Evolutionary conservation across 2,888 invertebrate species (phyloP), one percentile per base, ranked within the genome.

Genomic region (Acrobasis consociella): DNA sequence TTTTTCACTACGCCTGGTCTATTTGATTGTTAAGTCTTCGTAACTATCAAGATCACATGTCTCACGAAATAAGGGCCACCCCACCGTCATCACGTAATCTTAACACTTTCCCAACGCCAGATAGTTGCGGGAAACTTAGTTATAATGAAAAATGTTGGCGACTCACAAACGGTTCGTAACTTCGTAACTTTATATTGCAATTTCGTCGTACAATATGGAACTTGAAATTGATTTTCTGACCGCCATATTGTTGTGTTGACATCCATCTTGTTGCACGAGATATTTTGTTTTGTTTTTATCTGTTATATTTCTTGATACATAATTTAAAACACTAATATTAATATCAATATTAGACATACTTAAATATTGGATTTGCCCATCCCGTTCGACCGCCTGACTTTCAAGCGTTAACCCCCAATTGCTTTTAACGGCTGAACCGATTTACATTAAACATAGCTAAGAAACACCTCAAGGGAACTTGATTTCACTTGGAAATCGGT

Each of bases 91-190:
- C 51, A 42, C 42, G 51, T 17, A 51, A 52, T 49, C 61, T 62
- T 55, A 61, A 58, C 49, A 58, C 22, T 58, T 11, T 11, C 10
- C 16, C 38, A 50, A 50, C 50, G 46, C 13, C 17, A 56, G 39
- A 42, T 56, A 56, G 56, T 56, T 42, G 42, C 7, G 10, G 13
- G 15, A 15, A 53, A 53, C 53, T 53, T 37, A 56, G 42, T 42
- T 42, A 56, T 66, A 66, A 66, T 66, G 64, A 66, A 66, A 66
- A 66, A 66, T 64, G 66, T 66, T 66, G 51, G 39, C 49, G 58
- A 58, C 62, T 62, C 62, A 66, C 62, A 39, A 62, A 38, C 37
- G 60, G 50, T 62, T 58, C 49, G 46, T 46, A 31, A 11, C 42
- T 42, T 13, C 53, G 39, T 22, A 64, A 64, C 51, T 64, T 64